Evolutionary conservation across 2,888 invertebrate species (phyloP), one percentile per base, ranked within the genome.

Genomic region (Amphipoea oculea): DNA sequence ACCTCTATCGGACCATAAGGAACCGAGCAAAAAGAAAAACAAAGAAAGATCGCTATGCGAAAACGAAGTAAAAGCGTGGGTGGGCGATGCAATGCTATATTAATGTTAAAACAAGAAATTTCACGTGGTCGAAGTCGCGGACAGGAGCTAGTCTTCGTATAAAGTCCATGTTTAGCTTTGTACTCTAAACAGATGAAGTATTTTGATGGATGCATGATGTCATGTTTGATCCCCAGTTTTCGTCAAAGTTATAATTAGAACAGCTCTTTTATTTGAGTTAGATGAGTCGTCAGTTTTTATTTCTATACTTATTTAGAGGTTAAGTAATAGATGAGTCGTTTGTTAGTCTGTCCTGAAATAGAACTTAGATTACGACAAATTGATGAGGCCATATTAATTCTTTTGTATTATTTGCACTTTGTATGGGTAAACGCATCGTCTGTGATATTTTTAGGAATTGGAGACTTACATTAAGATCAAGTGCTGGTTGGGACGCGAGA

Each of bases 361-460:
- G 70, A 78, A 68, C 14, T 40, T 74, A 78, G 78, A 86, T 84
- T 82, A 78, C 23, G 60, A 72, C 68, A 63, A 73, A 85, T 83
- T 81, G 76, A 71, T 65, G 72, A 86, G 86, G 85, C 76, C 86
- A 73, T 76, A 67, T 83, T 83, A 78, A 86, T 86, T 85, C n/a
- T 0, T 70, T 76, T 83, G 83, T 71, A 76, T 85, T 82, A 77
- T 72, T 65, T 76, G 71, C 36, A 73, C 65, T 65, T 51, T 69
- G 69, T n/a, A 11, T 51, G 40, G 7, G 57, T 78, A 72, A 70
- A 67, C 17, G 70, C 80, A 79, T 84, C 83, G 71, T 82, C 5
- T 29, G 23, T 23, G n/a, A 36, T 45, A 6, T 65, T 23, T n/a
- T 23, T 66, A 66, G 12, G 20, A 40, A 11, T 40, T 36, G 9